Percentiles rank a stretch among this genome's conserved stretches.
Evolutionary conservation across 2,113 vertebrate species (phyloP).

Genomic region (Tachysurus vachellii): DNA sequence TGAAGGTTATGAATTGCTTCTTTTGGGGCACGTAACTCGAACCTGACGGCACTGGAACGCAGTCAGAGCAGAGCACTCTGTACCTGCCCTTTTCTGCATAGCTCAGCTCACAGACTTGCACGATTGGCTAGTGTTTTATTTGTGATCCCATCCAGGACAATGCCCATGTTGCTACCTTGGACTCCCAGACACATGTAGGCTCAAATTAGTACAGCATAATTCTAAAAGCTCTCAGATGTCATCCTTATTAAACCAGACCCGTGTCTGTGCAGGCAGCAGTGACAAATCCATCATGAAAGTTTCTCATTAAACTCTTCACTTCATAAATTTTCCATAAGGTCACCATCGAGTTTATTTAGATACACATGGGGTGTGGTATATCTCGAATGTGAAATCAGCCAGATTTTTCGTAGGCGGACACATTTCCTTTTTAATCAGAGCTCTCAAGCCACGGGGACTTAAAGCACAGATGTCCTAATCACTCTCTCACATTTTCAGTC

Average conservation of each 20-base stretch:
- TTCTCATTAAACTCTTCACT: neutral
- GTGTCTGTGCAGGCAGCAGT: neutral
- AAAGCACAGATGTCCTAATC: neutral
- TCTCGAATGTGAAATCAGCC: neutral
- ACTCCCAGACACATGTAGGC: neutral
- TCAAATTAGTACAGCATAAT: neutral
- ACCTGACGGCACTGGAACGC: neutral
- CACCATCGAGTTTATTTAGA: neutral
- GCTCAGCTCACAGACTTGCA: neutral
- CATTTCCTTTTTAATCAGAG: neutral
- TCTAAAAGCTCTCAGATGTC: neutral
- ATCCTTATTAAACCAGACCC: neutral
- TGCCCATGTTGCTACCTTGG: neutral
- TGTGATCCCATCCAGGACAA: neutral
- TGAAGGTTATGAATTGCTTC: neutral
- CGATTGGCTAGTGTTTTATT: neutral
- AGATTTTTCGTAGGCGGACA: neutral
- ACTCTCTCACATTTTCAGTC: neutral
- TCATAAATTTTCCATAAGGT: neutral
- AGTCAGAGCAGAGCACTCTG: neutral
- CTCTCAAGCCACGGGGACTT: neutral
- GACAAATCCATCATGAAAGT: neutral
- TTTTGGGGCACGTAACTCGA: neutral
- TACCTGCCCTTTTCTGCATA: neutral
- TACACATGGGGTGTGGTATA: neutral